phyloP scores from a whole-genome alignment of 2,888 invertebrate species.

The Mechanitis messenoides region DNA sequence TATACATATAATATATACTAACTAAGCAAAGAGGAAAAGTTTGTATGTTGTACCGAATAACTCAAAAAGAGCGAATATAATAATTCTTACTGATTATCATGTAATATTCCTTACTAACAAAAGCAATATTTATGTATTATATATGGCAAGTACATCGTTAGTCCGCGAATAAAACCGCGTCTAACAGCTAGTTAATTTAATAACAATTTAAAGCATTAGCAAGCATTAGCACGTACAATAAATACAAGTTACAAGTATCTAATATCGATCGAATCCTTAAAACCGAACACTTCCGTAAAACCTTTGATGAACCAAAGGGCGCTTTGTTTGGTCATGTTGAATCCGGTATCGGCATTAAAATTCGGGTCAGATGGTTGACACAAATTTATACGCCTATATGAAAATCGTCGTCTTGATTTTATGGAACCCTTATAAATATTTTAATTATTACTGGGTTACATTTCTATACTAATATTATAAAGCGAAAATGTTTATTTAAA shows the following conservation, averaged over 20 bases:
- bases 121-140: too few relatives aligned
- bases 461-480: too few relatives aligned
- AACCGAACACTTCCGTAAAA: slow-evolving; percentile 22
- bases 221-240: background rate
- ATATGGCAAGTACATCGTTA: too few relatives aligned
- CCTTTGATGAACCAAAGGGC: slow-evolving; percentile 36
- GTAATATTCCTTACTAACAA: too few relatives aligned
- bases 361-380: slow-evolving; percentile 69
- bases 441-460: background rate
- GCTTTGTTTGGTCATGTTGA: slow-evolving; percentile 55
- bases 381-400: slow-evolving; percentile 50
- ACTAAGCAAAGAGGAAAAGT: too few relatives aligned
- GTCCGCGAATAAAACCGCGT: too few relatives aligned
- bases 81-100: too few relatives aligned
- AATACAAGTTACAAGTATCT: slow-evolving; percentile 12
- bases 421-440: slow-evolving; percentile 23
- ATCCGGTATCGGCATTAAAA: slow-evolving; percentile 61
- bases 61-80: too few relatives aligned
- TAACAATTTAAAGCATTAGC: too few relatives aligned
- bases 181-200: background rate
- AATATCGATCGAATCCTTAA: slow-evolving; percentile 32
- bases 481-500: too few relatives aligned
- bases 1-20: too few relatives aligned
- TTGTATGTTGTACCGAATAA: too few relatives aligned
- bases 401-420: slow-evolving; percentile 44